Percentiles rank a stretch among this genome's conserved stretches.
Evolutionary conservation across 30 jellyfish, hydroid and myxozoan species (phyloP).

Genomic region (Pseudorhiza aurosa): DNA sequence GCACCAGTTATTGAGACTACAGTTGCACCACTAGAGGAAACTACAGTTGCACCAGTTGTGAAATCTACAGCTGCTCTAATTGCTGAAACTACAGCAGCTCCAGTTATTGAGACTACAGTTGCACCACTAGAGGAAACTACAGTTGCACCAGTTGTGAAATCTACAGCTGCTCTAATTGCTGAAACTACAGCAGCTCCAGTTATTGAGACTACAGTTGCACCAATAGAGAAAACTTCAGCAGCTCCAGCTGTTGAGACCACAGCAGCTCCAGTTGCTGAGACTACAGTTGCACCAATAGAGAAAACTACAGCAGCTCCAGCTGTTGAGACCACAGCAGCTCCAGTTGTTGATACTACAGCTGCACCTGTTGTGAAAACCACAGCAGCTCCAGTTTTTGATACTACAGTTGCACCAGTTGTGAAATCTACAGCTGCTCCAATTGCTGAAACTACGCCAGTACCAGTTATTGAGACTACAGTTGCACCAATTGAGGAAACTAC

Average conservation of each 20-base stretch:
- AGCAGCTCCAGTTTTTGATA: background rate
- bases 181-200: constrained; percentile 48
- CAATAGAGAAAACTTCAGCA: background rate
- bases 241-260: constrained; percentile 11
- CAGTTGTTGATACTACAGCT: no score
- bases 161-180: background rate
- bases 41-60: constrained; percentile 13
- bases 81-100: background rate
- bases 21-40: no score
- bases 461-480: constrained; percentile 3
- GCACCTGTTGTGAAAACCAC: constrained; percentile 23
- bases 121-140: background rate
- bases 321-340: background rate
- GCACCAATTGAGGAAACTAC: constrained; percentile 15
- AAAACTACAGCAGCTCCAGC: constrained; percentile 11
- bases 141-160: constrained; percentile 2
- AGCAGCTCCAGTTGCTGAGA: constrained; percentile 26
- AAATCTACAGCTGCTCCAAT: constrained; percentile 46
- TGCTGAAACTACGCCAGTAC: background rate
- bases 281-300: constrained; percentile 14
- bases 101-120: background rate
- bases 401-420: constrained; percentile 17
- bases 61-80: constrained; percentile 9
- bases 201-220: constrained; percentile 4
- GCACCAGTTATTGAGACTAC: background rate